Percentiles rank a stretch among this genome's conserved stretches.
These are phyloP conservation scores for Acarapis woodi DNA, from an alignment of 1,140 invertebrate species.

Conservation along the genomic window DNA sequence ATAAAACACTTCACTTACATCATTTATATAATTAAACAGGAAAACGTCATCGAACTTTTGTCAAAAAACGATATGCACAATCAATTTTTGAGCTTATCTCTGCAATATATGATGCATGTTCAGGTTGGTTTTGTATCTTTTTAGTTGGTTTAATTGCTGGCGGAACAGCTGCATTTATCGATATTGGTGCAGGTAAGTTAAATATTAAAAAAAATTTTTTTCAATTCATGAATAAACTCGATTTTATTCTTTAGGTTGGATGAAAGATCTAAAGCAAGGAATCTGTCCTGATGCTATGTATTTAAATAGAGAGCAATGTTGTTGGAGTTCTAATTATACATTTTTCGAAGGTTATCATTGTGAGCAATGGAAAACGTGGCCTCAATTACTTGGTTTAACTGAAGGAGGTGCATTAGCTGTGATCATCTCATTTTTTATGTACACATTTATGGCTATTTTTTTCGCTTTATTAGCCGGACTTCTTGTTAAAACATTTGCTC, in stretches of 20 bases:
- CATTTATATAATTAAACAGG: too few species aligned
- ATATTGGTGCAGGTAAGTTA: conserved; percentile 83
- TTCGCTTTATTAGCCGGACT: conserved; percentile 76
- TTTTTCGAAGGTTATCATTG: conserved; percentile 37
- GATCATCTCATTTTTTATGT: conserved; percentile 76
- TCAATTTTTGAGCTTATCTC: conserved; percentile 55
- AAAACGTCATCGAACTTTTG: too few species aligned
- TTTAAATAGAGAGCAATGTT: conserved; percentile 95
- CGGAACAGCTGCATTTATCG: conserved; percentile 28
- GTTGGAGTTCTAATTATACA: conserved; percentile 92
- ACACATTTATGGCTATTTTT: conserved; percentile 64
- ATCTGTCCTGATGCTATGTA: conserved; percentile 94
- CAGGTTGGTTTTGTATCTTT: conserved; percentile 92
- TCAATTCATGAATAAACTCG: too few species aligned
- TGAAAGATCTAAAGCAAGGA: conserved; percentile 94
- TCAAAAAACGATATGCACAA: conserved; percentile 50
- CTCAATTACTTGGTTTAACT: conserved; percentile 53
- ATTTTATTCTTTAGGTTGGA: too few species aligned
- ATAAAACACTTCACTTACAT: too few species aligned
- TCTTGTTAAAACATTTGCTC: conserved; percentile 89
- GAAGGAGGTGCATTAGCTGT: conserved; percentile 88
- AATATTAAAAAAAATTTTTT: too few species aligned
- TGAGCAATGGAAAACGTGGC: conserved; percentile 73
- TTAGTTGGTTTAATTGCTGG: conserved; percentile 57
- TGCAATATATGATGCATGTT: conserved; percentile 51